Evolutionary conservation across 2,888 invertebrate species (phyloP).

Genomic region (Bedellia somnulentella): DNA sequence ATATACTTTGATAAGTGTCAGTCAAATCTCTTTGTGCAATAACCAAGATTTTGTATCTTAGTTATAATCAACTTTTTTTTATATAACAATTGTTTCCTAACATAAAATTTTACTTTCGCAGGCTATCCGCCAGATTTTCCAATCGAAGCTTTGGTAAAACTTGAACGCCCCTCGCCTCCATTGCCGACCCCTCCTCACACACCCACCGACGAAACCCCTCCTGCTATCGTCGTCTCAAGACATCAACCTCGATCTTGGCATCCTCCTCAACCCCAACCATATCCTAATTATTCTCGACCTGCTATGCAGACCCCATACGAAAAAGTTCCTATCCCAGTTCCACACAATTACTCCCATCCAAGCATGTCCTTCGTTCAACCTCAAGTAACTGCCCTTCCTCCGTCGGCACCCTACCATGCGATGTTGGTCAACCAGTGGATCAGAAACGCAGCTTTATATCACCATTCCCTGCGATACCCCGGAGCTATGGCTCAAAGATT

Average conservation of each 20-base stretch:
- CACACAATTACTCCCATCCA: conserved; percentile 28
- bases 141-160: conserved; percentile 60
- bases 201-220: conserved; percentile 65
- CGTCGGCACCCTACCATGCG: conserved; percentile 56
- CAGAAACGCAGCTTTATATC: conserved; percentile 70
- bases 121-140: conserved; percentile 64
- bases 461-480: conserved; percentile 56
- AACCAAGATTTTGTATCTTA: too few relatives aligned
- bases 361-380: conserved; percentile 50
- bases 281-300: conserved; percentile 35
- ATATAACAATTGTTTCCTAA: too few relatives aligned
- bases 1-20: too few relatives aligned
- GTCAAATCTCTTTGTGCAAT: too few relatives aligned
- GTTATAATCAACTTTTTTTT: too few relatives aligned
- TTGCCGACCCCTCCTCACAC: conserved; percentile 75
- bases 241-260: conserved; percentile 35
- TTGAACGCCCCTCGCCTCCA: conserved; percentile 63
- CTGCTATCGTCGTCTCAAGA: conserved; percentile 45
- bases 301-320: conserved; percentile 42
- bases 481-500: conserved; percentile 50
- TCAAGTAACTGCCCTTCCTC: conserved; percentile 45
- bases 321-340: conserved; percentile 27
- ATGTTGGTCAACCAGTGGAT: conserved; percentile 75
- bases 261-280: conserved; percentile 31
- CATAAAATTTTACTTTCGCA: conserved; percentile 20